Conservation (phyloP, 2,888 invertebrate species). For the Lingula anatina region DNA sequence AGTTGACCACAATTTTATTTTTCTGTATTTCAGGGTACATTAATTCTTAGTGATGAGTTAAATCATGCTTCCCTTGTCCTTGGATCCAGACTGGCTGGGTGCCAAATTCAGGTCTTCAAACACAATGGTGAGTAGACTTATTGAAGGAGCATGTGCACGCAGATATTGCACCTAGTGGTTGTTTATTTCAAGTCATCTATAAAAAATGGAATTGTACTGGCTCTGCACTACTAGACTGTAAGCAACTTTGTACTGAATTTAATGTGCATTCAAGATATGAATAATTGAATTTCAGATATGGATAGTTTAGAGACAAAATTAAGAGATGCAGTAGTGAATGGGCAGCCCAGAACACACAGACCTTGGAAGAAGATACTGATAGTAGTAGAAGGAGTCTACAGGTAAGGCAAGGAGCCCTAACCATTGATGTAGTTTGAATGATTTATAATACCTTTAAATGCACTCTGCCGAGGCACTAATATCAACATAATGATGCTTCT, state of each 20-base stretch:
- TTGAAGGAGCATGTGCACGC: too few relatives aligned
- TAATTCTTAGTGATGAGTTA: constrained; percentile 91
- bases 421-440: too few relatives aligned
- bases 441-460: too few relatives aligned
- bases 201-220: too few relatives aligned
- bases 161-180: too few relatives aligned
- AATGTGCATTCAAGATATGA: too few relatives aligned
- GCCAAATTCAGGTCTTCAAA: constrained; percentile 76
- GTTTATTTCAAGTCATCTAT: too few relatives aligned
- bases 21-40: constrained; percentile 60
- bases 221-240: too few relatives aligned
- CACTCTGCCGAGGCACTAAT: too few relatives aligned
- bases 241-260: too few relatives aligned
- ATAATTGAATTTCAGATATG: constrained; percentile 61
- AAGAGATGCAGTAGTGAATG: constrained; percentile 69
- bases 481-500: too few relatives aligned
- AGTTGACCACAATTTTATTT: too few relatives aligned
- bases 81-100: constrained; percentile 82
- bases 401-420: constrained; percentile 27
- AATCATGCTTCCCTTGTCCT: constrained; percentile 96
- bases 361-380: constrained; percentile 91
- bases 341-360: constrained; percentile 68
- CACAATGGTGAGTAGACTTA: constrained; percentile 54
- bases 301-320: constrained; percentile 75
- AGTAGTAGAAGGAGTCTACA: constrained; percentile 92